Conservation (phyloP, 2,797 vertebrate species). For the Amniataba percoides region DNA sequence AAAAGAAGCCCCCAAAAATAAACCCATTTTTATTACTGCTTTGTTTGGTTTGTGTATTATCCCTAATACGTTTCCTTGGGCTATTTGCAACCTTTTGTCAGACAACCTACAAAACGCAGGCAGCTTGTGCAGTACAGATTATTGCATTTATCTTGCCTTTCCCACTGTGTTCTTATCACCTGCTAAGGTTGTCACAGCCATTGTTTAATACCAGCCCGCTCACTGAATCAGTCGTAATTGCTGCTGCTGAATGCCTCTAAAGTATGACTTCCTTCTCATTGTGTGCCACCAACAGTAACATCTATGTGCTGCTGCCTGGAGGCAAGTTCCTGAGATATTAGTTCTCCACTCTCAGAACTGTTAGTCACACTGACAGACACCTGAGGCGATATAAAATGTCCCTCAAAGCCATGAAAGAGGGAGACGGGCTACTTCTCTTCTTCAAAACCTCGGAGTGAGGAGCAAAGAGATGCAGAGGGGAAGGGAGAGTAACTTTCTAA, state of each 20-base stretch:
- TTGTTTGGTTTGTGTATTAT: constrained; percentile 51
- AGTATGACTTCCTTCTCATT: constrained; percentile 68
- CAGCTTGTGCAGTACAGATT: constrained; percentile 42
- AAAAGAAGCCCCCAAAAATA: constrained; percentile 41
- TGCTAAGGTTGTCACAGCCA: constrained; percentile 52
- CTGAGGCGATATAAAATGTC: constrained; percentile 83
- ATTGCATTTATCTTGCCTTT: constrained; percentile 57
- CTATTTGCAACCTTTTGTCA: constrained; percentile 51
- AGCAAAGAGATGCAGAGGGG: constrained; percentile 70
- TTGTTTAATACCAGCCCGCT: constrained; percentile 68
- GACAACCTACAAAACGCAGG: constrained; percentile 50
- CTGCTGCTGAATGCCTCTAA: constrained; percentile 58
- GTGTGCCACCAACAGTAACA: constrained; percentile 72
- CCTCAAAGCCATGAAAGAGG: constrained; percentile 82
- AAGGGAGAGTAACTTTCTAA: constrained; percentile 75
- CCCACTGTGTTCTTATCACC: constrained; percentile 48
- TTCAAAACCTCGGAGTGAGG: constrained; percentile 76
- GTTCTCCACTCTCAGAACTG: constrained; percentile 80
- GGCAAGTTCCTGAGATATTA: constrained; percentile 81
- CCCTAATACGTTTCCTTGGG: constrained; percentile 34
- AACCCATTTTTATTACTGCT: constrained; percentile 41
- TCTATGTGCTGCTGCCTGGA: constrained; percentile 77
- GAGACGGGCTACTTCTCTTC: constrained; percentile 76
- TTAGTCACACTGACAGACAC: constrained; percentile 85
- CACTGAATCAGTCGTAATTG: constrained; percentile 67